Conservation (phyloP, 1,140 invertebrate genomes). For the Nasonia longicornis region DNA sequence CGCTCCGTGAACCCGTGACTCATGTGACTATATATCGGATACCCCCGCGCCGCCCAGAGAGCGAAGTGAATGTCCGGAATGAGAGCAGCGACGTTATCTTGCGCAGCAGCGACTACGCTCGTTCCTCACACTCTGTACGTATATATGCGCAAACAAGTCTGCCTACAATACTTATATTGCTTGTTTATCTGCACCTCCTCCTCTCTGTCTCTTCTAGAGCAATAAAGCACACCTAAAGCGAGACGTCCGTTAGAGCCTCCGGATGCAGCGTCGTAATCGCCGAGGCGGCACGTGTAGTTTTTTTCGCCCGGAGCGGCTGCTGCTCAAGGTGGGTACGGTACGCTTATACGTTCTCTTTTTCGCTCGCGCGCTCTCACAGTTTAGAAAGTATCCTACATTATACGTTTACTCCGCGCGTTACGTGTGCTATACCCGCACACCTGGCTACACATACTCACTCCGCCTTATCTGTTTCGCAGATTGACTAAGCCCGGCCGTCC, state of each 20-base stretch:
- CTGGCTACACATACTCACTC: not conserved
- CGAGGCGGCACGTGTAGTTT: not conserved
- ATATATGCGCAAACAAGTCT: not conserved
- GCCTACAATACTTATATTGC: not conserved
- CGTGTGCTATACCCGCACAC: not conserved
- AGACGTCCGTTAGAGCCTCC: not conserved
- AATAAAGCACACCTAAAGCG: not conserved
- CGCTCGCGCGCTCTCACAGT: not conserved
- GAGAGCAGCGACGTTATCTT: slow-evolving; percentile 27
- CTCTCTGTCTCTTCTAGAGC: not conserved
- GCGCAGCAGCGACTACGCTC: slow-evolving; percentile 2
- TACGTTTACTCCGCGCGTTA: not conserved
- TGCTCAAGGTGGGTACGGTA: not conserved
- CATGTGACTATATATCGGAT: not conserved
- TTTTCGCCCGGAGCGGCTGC: not conserved
- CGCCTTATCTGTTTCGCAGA: not conserved
- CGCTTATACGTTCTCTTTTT: not conserved
- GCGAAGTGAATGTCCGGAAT: slow-evolving; percentile 32
- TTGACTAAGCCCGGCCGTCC: not conserved
- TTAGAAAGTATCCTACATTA: not conserved
- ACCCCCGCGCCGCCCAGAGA: no score
- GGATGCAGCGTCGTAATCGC: slow-evolving; percentile 9
- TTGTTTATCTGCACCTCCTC: not conserved
- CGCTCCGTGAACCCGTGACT: not conserved
- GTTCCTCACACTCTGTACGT: not conserved